Base-by-base conservation (phyloP, 1,140 invertebrate genomes). In the Bemisia tabaci region DNA sequence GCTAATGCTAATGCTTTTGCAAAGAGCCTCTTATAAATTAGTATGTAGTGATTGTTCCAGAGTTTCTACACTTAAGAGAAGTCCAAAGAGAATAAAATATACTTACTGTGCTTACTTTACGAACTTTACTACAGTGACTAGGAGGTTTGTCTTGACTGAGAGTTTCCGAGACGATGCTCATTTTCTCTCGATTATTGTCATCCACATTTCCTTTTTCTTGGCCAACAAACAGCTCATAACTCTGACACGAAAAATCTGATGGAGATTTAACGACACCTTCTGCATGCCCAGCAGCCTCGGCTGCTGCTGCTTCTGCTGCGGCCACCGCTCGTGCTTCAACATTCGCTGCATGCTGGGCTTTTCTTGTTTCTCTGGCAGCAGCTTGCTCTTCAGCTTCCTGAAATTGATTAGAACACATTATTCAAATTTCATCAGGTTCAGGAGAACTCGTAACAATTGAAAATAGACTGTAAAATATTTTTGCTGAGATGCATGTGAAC, bases 121-220 rank as follows among this genome's bases (percentile, higher is more conserved):
- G 85, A 73, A 87, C 83, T 81, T 87, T 87, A 74, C 79, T 83
- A 75, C 79, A 75, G 73, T 78, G 75, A 74, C 79, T 74, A 78
- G 81, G 71, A 72, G 75, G 72, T 74, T 71, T 73, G 77, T 90
- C 86, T 77, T 91, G 90, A 83, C 87, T 91, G 78, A 91, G 84
- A 74, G 91, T 92, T 72, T 90, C 89, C 75, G 91, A 94, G 75
- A 89, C 84, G 65, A 94, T 87, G 78, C 90, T 93, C 85, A 92
- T 91, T 77, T 89, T 88, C 77, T 95, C 92, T 75, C 91, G 89
- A 73, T 87, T 86, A 81, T 92, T 91, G 80, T 89, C 89, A 75
- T 92, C 89, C 71, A 87, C 85, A 76, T 89, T 88, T 70, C 87
- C 87, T 71, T 89, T 90, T 71, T 91, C 90, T 75, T 91, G 89